A percentile compares a stretch with the other conserved stretches of the same genome.
Evolutionary conservation across 2,113 vertebrate species (phyloP).

Genomic region (Leuciscus idus): DNA sequence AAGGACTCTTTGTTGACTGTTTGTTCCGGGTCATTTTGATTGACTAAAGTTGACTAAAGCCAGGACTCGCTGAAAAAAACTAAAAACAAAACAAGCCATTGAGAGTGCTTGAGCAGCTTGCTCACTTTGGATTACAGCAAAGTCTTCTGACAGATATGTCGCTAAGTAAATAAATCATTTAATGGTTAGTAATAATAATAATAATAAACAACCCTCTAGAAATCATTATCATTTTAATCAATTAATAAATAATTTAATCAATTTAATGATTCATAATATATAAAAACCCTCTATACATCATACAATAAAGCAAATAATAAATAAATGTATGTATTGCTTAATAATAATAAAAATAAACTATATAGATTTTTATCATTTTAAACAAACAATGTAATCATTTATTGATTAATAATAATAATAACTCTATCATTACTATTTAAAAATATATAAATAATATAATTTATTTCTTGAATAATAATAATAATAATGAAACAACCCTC

Average conservation of each 20-base stretch:
- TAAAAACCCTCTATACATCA: neutral
- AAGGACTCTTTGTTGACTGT: constrained; percentile 74
- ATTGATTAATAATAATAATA: neutral
- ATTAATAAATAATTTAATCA: neutral
- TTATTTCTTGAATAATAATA: no score
- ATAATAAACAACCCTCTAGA: neutral
- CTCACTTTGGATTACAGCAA: neutral
- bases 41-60: constrained; percentile 67
- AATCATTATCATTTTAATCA: neutral
- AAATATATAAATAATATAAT: neutral
- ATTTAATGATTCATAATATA: neutral
- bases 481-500: neutral
- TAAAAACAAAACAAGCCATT: constrained; percentile 33
- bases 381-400: neutral
- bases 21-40: constrained; percentile 73
- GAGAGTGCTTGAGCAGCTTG: neutral
- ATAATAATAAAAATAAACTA: neutral
- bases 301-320: neutral
- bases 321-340: neutral
- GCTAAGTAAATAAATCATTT: neutral
- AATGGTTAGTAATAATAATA: neutral
- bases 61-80: constrained; percentile 57
- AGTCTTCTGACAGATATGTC: neutral
- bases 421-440: neutral
- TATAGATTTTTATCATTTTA: neutral